These are phyloP conservation scores for Metellina segmentata DNA, from an alignment of 2,888 invertebrate genomes.

Conservation along the genomic window DNA sequence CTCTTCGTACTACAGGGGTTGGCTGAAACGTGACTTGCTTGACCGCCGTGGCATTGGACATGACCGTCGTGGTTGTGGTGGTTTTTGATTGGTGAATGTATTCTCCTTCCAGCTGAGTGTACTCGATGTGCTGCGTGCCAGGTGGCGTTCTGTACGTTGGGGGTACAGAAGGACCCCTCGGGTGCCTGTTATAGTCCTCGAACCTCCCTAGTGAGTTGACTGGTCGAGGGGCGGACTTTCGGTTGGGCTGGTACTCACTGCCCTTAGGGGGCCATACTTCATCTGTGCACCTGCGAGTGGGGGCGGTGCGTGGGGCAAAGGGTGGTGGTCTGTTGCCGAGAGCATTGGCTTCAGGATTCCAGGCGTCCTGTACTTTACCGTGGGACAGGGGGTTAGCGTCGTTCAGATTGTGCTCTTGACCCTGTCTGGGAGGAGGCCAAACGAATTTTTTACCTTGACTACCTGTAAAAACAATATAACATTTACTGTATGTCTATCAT, in stretches of 20 bases:
- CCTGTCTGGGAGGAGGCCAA: slow-evolving; percentile 72
- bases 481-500: neutral
- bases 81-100: slow-evolving; percentile 59
- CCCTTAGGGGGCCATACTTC: slow-evolving; percentile 77
- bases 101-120: slow-evolving; percentile 52
- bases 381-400: slow-evolving; percentile 4
- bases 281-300: slow-evolving; percentile 56
- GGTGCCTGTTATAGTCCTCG: slow-evolving; percentile 72
- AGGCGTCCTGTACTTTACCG: slow-evolving; percentile 8
- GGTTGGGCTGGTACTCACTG: slow-evolving; percentile 26
- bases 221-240: slow-evolving; percentile 35
- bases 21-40: slow-evolving; percentile 78
- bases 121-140: slow-evolving; percentile 69
- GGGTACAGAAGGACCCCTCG: slow-evolving; percentile 71
- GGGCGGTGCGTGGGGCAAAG: slow-evolving; percentile 66
- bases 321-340: slow-evolving; percentile 62
- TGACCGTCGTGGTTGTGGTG: slow-evolving; percentile 22
- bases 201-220: slow-evolving; percentile 70
- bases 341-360: slow-evolving; percentile 69
- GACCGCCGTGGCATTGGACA: neutral
- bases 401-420: neutral
- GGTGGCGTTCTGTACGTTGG: slow-evolving; percentile 78
- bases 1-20: slow-evolving; percentile 3
- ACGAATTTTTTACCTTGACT: slow-evolving; percentile 71
- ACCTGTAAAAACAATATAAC: slow-evolving; percentile 34